Percentiles rank a stretch among this genome's conserved stretches.
Conservation (phyloP, 2,113 vertebrate genomes). For the Vanacampus margaritifer region DNA sequence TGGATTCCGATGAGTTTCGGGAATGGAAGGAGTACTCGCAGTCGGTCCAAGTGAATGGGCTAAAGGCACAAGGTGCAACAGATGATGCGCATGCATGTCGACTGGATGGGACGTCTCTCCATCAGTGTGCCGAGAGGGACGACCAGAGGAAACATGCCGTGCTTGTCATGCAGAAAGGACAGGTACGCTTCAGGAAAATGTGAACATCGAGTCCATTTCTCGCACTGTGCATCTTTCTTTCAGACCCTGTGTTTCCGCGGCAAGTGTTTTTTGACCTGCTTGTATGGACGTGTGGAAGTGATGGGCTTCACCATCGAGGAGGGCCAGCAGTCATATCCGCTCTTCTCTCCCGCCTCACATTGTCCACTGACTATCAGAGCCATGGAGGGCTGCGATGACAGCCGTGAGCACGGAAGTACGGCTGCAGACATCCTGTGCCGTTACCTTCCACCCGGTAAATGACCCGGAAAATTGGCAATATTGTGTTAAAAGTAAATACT, state of each 20-base stretch:
- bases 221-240: not conserved
- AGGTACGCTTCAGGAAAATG: slow-evolving; percentile 52
- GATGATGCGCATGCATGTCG: slow-evolving; percentile 12
- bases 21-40: slow-evolving; percentile 61
- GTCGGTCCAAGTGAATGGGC: slow-evolving; percentile 50
- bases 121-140: slow-evolving; percentile 62
- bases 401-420: slow-evolving; percentile 60
- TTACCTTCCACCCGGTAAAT: slow-evolving; percentile 71
- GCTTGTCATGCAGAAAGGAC: slow-evolving; percentile 69
- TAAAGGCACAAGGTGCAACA: not conserved
- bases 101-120: slow-evolving; percentile 50
- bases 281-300: slow-evolving; percentile 85
- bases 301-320: slow-evolving; percentile 81
- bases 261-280: slow-evolving; percentile 81
- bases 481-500: not conserved
- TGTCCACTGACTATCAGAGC: slow-evolving; percentile 76
- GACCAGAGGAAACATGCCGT: slow-evolving; percentile 60
- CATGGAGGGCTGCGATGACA: slow-evolving; percentile 42
- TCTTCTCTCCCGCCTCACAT: slow-evolving; percentile 82
- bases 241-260: slow-evolving; percentile 83
- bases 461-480: not conserved
- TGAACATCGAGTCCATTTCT: not conserved
- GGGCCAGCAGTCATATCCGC: slow-evolving; percentile 79
- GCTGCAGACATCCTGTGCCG: slow-evolving; percentile 69
- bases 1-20: slow-evolving; percentile 50